phyloP scores from a whole-genome alignment of 2,113 vertebrate genomes.

The Cervus canadensis region DNA sequence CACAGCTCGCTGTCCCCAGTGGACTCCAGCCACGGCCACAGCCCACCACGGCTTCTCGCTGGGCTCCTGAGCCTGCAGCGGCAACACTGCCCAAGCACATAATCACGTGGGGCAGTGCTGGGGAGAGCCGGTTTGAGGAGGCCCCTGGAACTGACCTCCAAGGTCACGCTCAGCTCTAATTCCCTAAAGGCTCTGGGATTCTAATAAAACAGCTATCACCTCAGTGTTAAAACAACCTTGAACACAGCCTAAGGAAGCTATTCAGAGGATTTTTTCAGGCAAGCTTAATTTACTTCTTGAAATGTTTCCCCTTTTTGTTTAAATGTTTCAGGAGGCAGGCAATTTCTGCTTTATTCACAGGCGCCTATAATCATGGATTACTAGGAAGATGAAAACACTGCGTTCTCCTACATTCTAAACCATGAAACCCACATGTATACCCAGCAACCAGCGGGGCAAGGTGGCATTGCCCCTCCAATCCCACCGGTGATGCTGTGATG shows the following conservation, averaged over 20 bases:
- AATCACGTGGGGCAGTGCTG: rapidly evolving
- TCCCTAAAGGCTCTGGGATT: neutral
- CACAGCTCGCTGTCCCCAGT: rapidly evolving
- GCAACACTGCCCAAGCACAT: neutral
- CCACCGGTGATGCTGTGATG: rapidly evolving
- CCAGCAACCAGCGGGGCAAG: neutral
- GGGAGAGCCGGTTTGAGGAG: neutral
- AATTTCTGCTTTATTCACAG: neutral
- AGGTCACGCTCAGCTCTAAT: neutral
- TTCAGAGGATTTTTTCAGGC: neutral
- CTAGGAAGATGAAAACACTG: neutral
- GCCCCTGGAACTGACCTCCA: neutral
- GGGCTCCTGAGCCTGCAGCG: too few species aligned
- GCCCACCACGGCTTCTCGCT: neutral
- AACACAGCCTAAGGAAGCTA: neutral
- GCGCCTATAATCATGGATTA: too few species aligned
- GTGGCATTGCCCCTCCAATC: neutral
- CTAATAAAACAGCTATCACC: neutral
- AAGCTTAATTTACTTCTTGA: neutral
- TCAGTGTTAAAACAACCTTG: neutral
- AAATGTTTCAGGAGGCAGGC: neutral
- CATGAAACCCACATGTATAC: rapidly evolving
- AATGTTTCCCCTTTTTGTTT: neutral
- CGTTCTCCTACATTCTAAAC: neutral
- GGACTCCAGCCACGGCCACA: neutral